Percentiles rank a stretch among this genome's conserved stretches.
phyloP scores from a whole-genome alignment of 1,140 invertebrate species.

The Drosophila quadrilineata region DNA sequence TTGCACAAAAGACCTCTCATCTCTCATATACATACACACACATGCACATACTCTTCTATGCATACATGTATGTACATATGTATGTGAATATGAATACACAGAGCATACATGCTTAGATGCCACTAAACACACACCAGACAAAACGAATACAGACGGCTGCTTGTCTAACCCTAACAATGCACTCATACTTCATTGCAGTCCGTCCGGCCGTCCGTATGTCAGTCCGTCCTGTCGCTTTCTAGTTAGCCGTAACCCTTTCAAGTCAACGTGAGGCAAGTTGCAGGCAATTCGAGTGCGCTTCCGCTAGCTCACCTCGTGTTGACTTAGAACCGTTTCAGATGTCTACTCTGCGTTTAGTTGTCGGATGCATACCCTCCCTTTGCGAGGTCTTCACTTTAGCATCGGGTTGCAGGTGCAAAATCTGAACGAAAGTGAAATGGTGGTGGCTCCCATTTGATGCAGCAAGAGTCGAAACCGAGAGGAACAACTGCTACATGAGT shows the following conservation, averaged over 20 bases:
- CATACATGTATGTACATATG: neutral
- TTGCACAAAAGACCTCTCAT: conserved; percentile 59
- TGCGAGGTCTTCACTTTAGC: too few relatives aligned
- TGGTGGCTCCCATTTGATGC: conserved; percentile 20
- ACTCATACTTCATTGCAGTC: too few relatives aligned
- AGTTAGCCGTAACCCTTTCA: conserved; percentile 25
- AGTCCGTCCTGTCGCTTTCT: too few relatives aligned
- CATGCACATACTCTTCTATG: neutral
- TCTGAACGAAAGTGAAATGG: conserved; percentile 71
- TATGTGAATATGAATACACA: conserved; percentile 20
- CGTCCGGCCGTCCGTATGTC: too few relatives aligned
- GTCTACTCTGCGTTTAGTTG: conserved; percentile 48
- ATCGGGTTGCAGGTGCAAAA: conserved; percentile 54
- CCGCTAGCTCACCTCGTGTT: conserved; percentile 45
- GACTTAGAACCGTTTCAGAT: conserved; percentile 62
- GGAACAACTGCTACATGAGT: conserved; percentile 49
- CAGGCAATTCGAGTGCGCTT: conserved; percentile 33
- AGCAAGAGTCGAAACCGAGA: neutral
- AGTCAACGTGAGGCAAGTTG: conserved; percentile 5
- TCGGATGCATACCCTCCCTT: conserved; percentile 13
- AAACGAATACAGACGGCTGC: conserved; percentile 37
- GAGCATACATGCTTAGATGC: too few relatives aligned
- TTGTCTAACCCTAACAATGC: conserved; percentile 55
- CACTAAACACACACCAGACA: conserved; percentile 74
- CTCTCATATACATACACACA: conserved; percentile 11